phyloP scores from a whole-genome alignment of 2,888 invertebrate species.

The Bembecia ichneumoniformis region DNA sequence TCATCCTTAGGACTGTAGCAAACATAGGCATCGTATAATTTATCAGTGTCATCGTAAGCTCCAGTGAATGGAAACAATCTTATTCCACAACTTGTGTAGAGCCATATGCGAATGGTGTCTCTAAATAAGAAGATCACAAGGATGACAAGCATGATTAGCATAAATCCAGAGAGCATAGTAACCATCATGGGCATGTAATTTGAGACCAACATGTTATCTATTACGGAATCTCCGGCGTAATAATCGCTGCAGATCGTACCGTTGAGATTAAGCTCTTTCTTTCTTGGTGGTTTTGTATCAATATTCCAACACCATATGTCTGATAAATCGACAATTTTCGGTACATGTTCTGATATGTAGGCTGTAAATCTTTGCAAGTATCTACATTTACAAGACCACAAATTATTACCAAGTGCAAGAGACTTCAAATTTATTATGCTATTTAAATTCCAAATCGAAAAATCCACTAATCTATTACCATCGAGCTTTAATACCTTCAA shows the following conservation, averaged over 20 bases:
- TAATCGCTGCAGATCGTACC: conserved; percentile 89
- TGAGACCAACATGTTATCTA: conserved; percentile 84
- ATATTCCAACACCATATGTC: conserved; percentile 86
- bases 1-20: conserved; percentile 95
- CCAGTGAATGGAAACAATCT: conserved; percentile 82
- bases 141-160: conserved; percentile 81
- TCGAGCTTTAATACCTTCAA: conserved; percentile 85
- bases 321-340: conserved; percentile 80
- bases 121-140: conserved; percentile 88
- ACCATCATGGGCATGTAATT: conserved; percentile 89
- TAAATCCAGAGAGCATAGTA: conserved; percentile 81
- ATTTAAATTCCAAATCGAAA: conserved; percentile 82
- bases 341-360: conserved; percentile 84
- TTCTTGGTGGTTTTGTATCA: conserved; percentile 77
- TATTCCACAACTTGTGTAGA: conserved; percentile 88
- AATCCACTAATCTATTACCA: conserved; percentile 84
- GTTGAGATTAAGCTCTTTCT: conserved; percentile 85
- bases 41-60: conserved; percentile 84
- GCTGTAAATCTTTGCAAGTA: conserved; percentile 86
- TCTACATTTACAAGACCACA: conserved; percentile 92
- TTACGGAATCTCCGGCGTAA: conserved; percentile 84
- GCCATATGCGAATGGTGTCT: conserved; percentile 88
- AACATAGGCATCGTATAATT: conserved; percentile 93
- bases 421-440: conserved; percentile 78
- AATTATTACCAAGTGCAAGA: conserved; percentile 85